Conservation (phyloP, 2,888 invertebrate genomes). For the Temnothorax ravouxi region DNA sequence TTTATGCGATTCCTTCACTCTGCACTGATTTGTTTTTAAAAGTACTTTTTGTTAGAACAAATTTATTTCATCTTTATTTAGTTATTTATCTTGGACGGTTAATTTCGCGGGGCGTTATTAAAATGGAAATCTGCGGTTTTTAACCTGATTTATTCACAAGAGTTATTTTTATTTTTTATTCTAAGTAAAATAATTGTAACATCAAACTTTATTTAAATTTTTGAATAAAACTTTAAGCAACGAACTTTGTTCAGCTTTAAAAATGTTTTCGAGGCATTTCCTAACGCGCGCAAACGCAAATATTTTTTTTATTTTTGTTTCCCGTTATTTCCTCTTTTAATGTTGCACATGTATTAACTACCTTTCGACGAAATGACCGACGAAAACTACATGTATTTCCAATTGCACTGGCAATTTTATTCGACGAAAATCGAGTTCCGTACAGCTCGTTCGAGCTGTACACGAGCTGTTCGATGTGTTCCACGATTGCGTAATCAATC, state of each 20-base stretch:
- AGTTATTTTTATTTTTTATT: background rate
- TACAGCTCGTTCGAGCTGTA: background rate
- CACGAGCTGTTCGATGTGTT: background rate
- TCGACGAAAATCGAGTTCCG: background rate
- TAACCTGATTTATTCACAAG: background rate
- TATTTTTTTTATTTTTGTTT: constrained; percentile 26
- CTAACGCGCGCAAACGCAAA: background rate
- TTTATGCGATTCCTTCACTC: background rate
- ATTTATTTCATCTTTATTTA: constrained; percentile 20
- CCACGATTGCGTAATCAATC: constrained; percentile 14
- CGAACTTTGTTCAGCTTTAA: background rate
- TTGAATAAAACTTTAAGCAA: background rate
- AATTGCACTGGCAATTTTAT: background rate
- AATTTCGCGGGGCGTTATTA: background rate
- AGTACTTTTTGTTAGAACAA: background rate
- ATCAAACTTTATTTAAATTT: background rate
- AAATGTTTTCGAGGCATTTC: background rate
- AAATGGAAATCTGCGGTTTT: background rate
- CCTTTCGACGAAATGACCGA: background rate
- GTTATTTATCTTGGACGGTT: background rate
- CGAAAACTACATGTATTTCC: background rate
- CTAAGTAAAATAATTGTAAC: background rate
- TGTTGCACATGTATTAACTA: background rate
- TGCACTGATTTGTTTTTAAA: background rate
- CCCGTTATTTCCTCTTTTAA: background rate